Evolutionary conservation across 2,888 invertebrate genomes (phyloP), one percentile per base, ranked within the genome.

Genomic region (Dugesia japonica): DNA sequence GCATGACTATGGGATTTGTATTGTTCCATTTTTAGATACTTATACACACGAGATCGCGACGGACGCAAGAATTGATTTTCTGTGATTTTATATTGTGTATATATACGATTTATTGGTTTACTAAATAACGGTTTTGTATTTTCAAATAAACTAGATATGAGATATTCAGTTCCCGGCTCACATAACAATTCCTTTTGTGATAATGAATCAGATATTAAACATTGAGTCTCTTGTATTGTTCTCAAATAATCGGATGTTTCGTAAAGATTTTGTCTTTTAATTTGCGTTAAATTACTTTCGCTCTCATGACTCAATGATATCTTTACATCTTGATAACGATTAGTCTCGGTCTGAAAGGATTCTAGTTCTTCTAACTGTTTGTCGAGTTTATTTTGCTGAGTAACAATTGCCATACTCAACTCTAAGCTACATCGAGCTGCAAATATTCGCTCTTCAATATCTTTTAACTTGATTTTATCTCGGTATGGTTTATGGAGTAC

Each of bases 361-460:
- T 72, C 28, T 7, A 72, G 26, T n/a, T 72, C 17, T 4, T 72
- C 72, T 7, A 27, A 27, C 13, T 27, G 28, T 28, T 72, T 28
- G 27, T 72, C 72, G 17, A 72, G 1, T n/a, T 72, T 17, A 4
- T 23, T 23, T 15, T 72, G 72, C 28, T 72, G 28, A n/a, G n/a
- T 13, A n/a, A 4, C 26, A 26, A 72, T 27, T 1, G 72, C 72
- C 7, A 72, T 9, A 15, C n/a, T 72, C 26, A 72, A 72, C 28
- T 72, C 72, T 7, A 17, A n/a, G n/a, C 27, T 72, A n/a, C 72
- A 72, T 28, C n/a, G 1, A 15, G 28, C 28, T 4, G 72, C 7
- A 31, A 72, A 72, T 28, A 31, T 28, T 23, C 72, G 72, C 26
- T 28, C 28, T 72, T 72, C 72, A 15, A 72, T 72, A 26, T 72